Evolutionary conservation across 2,113 vertebrate species (phyloP), one percentile per base, ranked within the genome.

Genomic region (Parus major): DNA sequence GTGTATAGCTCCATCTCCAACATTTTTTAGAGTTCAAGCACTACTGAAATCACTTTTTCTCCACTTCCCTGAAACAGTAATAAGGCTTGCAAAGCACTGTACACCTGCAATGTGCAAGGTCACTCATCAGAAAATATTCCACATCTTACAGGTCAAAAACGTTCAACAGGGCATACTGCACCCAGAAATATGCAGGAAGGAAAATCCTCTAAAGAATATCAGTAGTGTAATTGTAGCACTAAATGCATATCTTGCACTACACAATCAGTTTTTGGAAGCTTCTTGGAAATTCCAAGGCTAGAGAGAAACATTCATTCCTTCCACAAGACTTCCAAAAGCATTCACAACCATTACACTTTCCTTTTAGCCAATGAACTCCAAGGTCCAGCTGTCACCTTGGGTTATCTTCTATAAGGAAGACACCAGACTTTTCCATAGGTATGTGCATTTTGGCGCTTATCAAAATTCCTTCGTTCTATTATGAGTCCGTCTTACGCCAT

Each of bases 381-480:
- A 85, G 9, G 24, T 16, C 31, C 41, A 53, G 8, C 44, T 33
- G 8, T 31, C 46, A 50, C 33, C 27, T 57, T 53, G 14, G 33
- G 12, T 71, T 91, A 71, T n/a, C n/a, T 90, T 72, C 65, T 35
- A 71, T 44, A 3, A 79, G 47, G 23, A 93, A 86, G n/a, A 5
- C 9, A 69, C 5, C 1, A 4, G 57, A 12, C 23, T 44, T 49
- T 52, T 75, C 27, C 7, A 1, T 5, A 39, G 20, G 3, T 9
- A 57, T 6, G 12, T 44, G 44, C 8, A 0, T 53, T 77, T 33
- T 21, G 15, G 64, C 66, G 78, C 24, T 63, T 56, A 75, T 0
- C 41, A 71, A 47, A 93, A 63, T 8, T 15, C 33, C 33, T 27
- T 59, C 35, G 22, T 88, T 31, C 57, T 56, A 28, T 44, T 88